Conservation (phyloP, 2,888 invertebrate species). For the Anorthoa munda region DNA sequence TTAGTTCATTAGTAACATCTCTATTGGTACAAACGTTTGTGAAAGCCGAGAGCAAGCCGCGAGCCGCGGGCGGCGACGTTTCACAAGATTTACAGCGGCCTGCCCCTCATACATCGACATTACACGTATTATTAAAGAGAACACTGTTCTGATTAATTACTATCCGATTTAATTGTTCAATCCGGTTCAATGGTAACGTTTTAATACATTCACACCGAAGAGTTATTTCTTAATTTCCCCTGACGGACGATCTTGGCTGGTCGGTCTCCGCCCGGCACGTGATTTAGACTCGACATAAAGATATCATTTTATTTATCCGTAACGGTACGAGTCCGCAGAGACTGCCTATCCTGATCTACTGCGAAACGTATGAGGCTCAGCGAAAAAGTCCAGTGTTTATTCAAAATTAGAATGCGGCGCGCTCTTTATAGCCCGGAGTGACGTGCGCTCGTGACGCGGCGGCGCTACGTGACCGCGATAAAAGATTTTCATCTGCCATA, state of each 20-base stretch:
- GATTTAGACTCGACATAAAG: constrained; percentile 84
- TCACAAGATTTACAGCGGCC: constrained; percentile 86
- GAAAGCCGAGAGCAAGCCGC: constrained; percentile 78
- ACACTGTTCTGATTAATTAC: constrained; percentile 88
- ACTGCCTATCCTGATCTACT: constrained; percentile 78
- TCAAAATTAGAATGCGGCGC: constrained; percentile 89
- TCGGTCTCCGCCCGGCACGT: constrained; percentile 77
- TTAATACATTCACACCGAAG: constrained; percentile 83
- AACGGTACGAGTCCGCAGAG: constrained; percentile 78
- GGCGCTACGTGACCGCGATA: constrained; percentile 90
- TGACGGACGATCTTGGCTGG: constrained; percentile 76
- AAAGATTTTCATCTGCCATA: constrained; percentile 91
- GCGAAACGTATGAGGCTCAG: constrained; percentile 77
- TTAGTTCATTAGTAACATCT: constrained; percentile 88
- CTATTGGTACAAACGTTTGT: constrained; percentile 88
- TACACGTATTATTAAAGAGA: constrained; percentile 89
- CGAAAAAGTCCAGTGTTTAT: constrained; percentile 87
- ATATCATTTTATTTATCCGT: constrained; percentile 80
- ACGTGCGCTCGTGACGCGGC: constrained; percentile 89
- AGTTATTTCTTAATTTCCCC: constrained; percentile 84
- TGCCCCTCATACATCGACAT: constrained; percentile 84
- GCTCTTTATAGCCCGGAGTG: constrained; percentile 88
- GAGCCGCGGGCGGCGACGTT: constrained; percentile 83
- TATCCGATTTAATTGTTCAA: constrained; percentile 84
- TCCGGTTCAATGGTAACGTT: constrained; percentile 82